phyloP scores from a whole-genome alignment of 2,113 vertebrate species.

The Planiliza haematocheilus region DNA sequence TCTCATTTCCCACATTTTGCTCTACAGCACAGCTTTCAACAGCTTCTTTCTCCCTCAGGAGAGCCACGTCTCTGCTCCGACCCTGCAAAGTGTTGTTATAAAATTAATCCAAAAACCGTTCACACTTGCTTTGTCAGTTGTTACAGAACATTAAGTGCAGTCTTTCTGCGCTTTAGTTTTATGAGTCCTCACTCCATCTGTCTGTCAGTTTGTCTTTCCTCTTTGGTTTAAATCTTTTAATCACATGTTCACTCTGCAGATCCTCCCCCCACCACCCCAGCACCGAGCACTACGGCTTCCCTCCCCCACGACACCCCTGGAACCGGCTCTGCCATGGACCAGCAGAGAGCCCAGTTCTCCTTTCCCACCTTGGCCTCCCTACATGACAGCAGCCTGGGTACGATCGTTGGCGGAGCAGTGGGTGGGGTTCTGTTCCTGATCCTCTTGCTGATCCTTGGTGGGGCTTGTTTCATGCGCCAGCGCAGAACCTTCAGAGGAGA shows the following conservation, averaged over 20 bases:
- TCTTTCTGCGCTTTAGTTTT: slow-evolving; percentile 80
- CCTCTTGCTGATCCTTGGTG: slow-evolving; percentile 88
- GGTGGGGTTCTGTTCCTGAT: slow-evolving; percentile 92
- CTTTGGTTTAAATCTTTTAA: slow-evolving; percentile 80
- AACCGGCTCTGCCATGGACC: slow-evolving; percentile 85
- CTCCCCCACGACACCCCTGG: slow-evolving; percentile 82
- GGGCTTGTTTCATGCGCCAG: slow-evolving; percentile 89
- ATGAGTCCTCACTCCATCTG: slow-evolving; percentile 81
- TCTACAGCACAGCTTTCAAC: slow-evolving; percentile 44
- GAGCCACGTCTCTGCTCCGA: slow-evolving; percentile 21
- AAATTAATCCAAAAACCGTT: slow-evolving; percentile 50
- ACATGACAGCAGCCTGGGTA: slow-evolving; percentile 89
- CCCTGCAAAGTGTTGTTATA: slow-evolving; percentile 19
- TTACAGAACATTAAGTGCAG: slow-evolving; percentile 71
- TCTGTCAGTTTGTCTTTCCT: slow-evolving; percentile 73
- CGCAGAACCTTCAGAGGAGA: slow-evolving; percentile 96
- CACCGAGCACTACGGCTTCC: slow-evolving; percentile 87
- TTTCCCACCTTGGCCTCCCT: slow-evolving; percentile 89
- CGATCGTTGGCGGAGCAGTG: slow-evolving; percentile 89
- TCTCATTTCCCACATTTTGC: slow-evolving; percentile 48
- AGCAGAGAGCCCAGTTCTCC: slow-evolving; percentile 81
- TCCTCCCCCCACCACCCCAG: slow-evolving; percentile 92
- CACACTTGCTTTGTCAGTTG: slow-evolving; percentile 21
- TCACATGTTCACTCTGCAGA: slow-evolving; percentile 87
- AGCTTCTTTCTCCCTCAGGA: slow-evolving; percentile 31